Evolutionary conservation across 2,888 invertebrate species (phyloP).

Genomic region (Xanthia togata): DNA sequence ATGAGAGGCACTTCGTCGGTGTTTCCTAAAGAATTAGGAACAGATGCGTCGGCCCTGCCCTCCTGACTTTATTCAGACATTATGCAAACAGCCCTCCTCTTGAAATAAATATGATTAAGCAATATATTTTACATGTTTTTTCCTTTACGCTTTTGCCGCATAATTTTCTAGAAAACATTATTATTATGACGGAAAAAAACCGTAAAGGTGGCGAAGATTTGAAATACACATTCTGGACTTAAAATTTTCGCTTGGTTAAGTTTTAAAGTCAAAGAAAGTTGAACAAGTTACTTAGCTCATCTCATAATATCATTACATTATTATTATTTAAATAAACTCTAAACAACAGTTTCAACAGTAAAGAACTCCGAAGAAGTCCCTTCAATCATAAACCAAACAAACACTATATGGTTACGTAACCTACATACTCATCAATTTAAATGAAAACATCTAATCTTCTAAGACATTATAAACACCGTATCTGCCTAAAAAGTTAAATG

Average conservation of each 20-base stretch:
- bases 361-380: background rate
- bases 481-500: conserved; percentile 30
- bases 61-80: conserved; percentile 35
- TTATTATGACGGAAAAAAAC: background rate
- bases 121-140: conserved; percentile 26
- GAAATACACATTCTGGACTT: background rate
- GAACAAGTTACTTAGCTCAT: background rate
- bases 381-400: background rate
- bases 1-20: conserved; percentile 18
- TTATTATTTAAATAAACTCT: background rate
- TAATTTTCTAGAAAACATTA: conserved; percentile 16
- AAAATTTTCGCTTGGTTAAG: background rate
- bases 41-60: conserved; percentile 33
- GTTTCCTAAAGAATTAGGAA: conserved; percentile 46
- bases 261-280: background rate
- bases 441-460: background rate
- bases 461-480: background rate
- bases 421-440: background rate
- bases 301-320: background rate
- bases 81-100: conserved; percentile 53
- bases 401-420: background rate
- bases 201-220: background rate
- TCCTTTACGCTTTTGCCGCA: background rate
- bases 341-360: background rate
- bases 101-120: conserved; percentile 56